phyloP scores from a whole-genome alignment of 2,113 vertebrate genomes.

The Atherinomorus stipes region DNA sequence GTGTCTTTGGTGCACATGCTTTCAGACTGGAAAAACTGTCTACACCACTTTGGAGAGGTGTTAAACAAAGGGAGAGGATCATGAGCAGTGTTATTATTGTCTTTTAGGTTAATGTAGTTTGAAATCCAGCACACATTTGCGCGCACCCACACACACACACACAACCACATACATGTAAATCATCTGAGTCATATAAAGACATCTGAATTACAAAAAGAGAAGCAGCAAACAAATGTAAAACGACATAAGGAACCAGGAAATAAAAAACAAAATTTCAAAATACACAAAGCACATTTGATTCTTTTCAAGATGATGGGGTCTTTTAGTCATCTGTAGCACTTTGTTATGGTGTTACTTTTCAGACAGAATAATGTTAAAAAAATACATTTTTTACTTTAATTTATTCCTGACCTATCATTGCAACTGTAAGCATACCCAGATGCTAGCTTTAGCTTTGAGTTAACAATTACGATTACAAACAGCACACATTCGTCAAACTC shows the following conservation, averaged over 20 bases:
- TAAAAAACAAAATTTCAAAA: constrained; percentile 1
- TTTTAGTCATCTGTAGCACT: constrained; percentile 32
- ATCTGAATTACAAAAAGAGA: constrained; percentile 49
- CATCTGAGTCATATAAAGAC: constrained; percentile 37
- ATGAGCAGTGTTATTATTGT: constrained; percentile 31
- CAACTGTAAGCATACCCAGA: constrained; percentile 72
- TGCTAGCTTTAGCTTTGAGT: constrained; percentile 61
- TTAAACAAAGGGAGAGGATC: constrained; percentile 9
- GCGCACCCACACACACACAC: constrained; percentile 14
- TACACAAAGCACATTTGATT: not conserved
- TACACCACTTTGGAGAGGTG: constrained; percentile 17
- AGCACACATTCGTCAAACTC: constrained; percentile 45
- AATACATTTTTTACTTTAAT: constrained; percentile 68
- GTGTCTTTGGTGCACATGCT: constrained; percentile 74
- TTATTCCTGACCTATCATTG: constrained; percentile 72
- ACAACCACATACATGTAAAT: constrained; percentile 22
- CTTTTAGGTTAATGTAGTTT: constrained; percentile 22
- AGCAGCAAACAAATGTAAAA: constrained; percentile 61
- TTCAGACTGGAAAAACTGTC: constrained; percentile 48
- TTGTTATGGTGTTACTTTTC: constrained; percentile 44
- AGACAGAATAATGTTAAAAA: constrained; percentile 74
- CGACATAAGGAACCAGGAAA: constrained; percentile 21
- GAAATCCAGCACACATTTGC: constrained; percentile 20
- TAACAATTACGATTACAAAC: constrained; percentile 58
- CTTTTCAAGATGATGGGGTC: constrained; percentile 28